A percentile compares a stretch with the other conserved stretches of the same genome.
Evolutionary conservation across 2,797 vertebrate species (phyloP).

Genomic region (Brachyrhaphis roseni): DNA sequence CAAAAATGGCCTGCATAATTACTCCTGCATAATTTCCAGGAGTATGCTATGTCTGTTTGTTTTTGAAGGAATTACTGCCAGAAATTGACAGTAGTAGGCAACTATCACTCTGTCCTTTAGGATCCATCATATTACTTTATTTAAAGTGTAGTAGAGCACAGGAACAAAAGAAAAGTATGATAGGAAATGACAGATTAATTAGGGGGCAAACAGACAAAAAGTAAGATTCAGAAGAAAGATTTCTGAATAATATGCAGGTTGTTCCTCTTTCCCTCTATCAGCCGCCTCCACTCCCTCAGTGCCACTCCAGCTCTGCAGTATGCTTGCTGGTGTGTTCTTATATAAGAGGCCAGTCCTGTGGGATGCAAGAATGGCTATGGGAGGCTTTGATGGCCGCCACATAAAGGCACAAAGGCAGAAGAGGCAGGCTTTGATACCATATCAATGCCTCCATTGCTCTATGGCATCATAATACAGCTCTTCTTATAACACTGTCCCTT

Average conservation of each 20-base stretch:
- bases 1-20: not conserved
- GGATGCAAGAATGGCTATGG: slow-evolving; percentile 61
- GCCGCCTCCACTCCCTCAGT: slow-evolving; percentile 58
- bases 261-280: slow-evolving; percentile 35
- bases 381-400: slow-evolving; percentile 75
- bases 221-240: slow-evolving; percentile 33
- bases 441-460: slow-evolving; percentile 67
- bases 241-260: slow-evolving; percentile 60
- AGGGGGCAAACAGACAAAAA: slow-evolving; percentile 26
- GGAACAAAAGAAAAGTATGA: not conserved
- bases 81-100: not conserved
- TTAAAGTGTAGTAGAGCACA: slow-evolving; percentile 6
- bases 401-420: slow-evolving; percentile 72
- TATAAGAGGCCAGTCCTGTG: slow-evolving; percentile 71
- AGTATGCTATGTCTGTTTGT: not conserved
- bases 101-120: not conserved
- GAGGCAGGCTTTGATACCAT: slow-evolving; percentile 73
- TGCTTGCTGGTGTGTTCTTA: slow-evolving; percentile 73
- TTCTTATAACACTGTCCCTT: slow-evolving; percentile 48
- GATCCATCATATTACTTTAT: not conserved
- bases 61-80: not conserved
- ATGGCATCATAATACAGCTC: slow-evolving; percentile 64
- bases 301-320: slow-evolving; percentile 61
- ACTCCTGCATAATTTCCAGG: too few relatives aligned
- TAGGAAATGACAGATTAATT: slow-evolving; percentile 22